phyloP scores from a whole-genome alignment of 2,113 vertebrate genomes.

The Cebidichthys violaceus region DNA sequence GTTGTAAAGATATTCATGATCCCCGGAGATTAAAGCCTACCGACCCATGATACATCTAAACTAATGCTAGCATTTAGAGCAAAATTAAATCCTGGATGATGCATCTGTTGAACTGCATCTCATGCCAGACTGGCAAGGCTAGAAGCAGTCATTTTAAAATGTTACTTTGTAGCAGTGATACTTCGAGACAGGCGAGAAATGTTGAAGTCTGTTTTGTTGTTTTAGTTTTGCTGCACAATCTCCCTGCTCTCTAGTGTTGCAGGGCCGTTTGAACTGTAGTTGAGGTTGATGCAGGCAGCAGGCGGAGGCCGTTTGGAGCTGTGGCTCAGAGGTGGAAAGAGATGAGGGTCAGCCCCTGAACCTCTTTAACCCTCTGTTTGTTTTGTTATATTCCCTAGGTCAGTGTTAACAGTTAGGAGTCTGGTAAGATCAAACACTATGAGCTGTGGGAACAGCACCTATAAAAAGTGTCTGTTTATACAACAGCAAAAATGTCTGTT shows the following conservation, averaged over 20 bases:
- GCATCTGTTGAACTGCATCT: background rate
- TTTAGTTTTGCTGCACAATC: background rate
- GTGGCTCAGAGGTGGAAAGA: constrained; percentile 25
- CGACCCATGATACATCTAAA: background rate
- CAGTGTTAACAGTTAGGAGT: constrained; percentile 42
- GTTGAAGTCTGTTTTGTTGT: background rate
- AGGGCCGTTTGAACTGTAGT: constrained; percentile 32
- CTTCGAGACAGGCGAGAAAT: background rate
- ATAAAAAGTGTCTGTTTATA: constrained; percentile 28
- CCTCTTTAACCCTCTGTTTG: constrained; percentile 56
- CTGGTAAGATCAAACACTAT: constrained; percentile 5
- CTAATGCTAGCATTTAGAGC: background rate
- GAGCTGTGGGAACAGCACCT: constrained; percentile 36
- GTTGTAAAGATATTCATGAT: background rate
- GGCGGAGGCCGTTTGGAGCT: constrained; percentile 9
- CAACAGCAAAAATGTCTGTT: constrained; percentile 58
- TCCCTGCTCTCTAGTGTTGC: constrained; percentile 8
- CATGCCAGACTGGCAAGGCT: constrained; percentile 1
- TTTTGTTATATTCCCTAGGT: constrained; percentile 30
- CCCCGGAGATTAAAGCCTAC: background rate
- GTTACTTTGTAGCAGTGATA: background rate
- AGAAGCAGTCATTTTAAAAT: constrained; percentile 12
- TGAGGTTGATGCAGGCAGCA: background rate
- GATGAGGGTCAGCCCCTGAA: constrained; percentile 41
- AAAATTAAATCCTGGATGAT: background rate